Conservation (phyloP, 2,797 vertebrate genomes). For the Coregonus ussuriensis region DNA sequence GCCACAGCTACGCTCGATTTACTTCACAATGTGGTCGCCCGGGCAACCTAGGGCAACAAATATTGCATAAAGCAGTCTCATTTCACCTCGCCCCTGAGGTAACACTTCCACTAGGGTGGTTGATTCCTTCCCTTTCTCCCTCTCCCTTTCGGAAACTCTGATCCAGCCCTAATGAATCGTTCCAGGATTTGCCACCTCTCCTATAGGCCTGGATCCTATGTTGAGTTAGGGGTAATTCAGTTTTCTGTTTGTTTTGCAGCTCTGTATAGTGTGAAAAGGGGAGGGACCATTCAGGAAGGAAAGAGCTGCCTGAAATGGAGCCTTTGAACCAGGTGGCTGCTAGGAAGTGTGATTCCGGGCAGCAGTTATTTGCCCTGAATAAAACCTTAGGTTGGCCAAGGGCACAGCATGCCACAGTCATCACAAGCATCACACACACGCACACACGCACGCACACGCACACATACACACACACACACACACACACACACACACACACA, state of each 20-base stretch:
- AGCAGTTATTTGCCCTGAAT: constrained; percentile 47
- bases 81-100: constrained; percentile 7
- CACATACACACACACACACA: neutral
- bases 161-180: neutral
- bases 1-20: neutral
- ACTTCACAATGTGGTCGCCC: constrained; percentile 17
- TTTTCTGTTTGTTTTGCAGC: constrained; percentile 42
- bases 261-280: constrained; percentile 47
- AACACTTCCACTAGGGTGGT: neutral
- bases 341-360: constrained; percentile 52
- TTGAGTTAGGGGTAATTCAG: constrained; percentile 47
- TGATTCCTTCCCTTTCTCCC: neutral
- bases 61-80: neutral
- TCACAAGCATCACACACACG: no score
- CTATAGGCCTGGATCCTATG: neutral
- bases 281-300: constrained; percentile 53
- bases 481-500: neutral
- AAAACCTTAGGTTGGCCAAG: neutral
- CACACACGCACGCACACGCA: no score
- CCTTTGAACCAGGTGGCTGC: constrained; percentile 55
- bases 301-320: constrained; percentile 38
- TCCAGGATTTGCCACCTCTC: neutral
- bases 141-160: neutral
- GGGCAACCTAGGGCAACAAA: constrained; percentile 30
- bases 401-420: no score